Base-by-base conservation (phyloP, 1,140 invertebrate species). In the Mercenaria mercenaria region DNA sequence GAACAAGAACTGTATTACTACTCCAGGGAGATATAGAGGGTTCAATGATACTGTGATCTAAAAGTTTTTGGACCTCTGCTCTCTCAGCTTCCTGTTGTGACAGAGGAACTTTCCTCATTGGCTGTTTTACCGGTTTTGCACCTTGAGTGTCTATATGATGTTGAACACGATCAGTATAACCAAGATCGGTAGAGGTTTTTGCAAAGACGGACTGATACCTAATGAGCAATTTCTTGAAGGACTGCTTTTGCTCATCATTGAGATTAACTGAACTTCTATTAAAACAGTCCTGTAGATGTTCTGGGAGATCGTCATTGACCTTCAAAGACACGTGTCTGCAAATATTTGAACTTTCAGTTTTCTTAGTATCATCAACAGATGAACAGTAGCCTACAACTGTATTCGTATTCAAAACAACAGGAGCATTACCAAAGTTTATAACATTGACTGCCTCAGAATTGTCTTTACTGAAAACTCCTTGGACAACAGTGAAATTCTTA, bases 1-100 rank as follows among this genome's bases (percentile, higher is more conserved):
- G 18, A 11, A 74, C 69, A 13, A 74, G 37, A 26, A 74, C 69
- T 43, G 41, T n/a, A 43, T 74, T 74, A 74, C 69, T 74, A 26
- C 37, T 26, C 69, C 69, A 74, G n/a, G 69, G 69, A 2, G 37
- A 41, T 41, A 41, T 74, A 6, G 69, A 74, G 4, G 37, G 69
- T 23, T 43, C 41, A 43, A 74, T 74, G 10, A 74, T 43, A 8
- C 39, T 29, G 23, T 23, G 6, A 43, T 41, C 69, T 74, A 74
- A 26, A 4, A 74, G 37, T 41, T 74, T 67, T 67, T 67, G 61
- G 61, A 43, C 23, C 69, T 74, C 41, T n/a, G 11, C 41, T 43
- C 69, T 74, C 4, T 74, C 69, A 74, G 23, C 39, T 26, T 74
- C 61, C 20, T 37, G 61, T 37, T 67, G 26, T 67, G 61, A 34